Evolutionary conservation across 2,888 invertebrate species (phyloP).

Genomic region (Machimus atricapillus): DNA sequence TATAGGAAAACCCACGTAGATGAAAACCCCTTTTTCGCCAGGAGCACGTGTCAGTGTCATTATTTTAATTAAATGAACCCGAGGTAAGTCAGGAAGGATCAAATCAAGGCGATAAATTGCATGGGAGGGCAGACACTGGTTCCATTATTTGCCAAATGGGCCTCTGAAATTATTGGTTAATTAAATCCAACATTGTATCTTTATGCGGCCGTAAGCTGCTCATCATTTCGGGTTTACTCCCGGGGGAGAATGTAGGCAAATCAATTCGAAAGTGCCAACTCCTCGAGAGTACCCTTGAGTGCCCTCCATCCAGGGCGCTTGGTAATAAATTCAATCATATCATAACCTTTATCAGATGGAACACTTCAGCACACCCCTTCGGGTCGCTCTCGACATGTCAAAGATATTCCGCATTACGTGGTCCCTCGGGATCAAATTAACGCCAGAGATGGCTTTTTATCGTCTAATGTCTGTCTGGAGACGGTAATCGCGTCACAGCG

Average conservation of each 20-base stretch:
- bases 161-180: conserved; percentile 6
- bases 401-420: conserved; percentile 25
- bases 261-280: conserved; percentile 11
- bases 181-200: neutral
- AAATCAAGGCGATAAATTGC: conserved; percentile 16
- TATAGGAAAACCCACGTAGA: neutral
- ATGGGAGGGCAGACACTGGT: neutral
- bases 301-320: neutral
- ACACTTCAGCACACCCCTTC: conserved; percentile 10
- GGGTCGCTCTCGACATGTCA: conserved; percentile 7
- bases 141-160: neutral
- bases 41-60: conserved; percentile 35
- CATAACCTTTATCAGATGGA: conserved; percentile 37
- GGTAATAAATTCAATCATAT: conserved; percentile 40
- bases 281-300: conserved; percentile 9
- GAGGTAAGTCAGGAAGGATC: conserved; percentile 17
- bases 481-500: conserved; percentile 44
- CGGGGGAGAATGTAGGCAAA: neutral
- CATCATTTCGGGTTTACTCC: neutral
- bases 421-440: conserved; percentile 51
- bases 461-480: conserved; percentile 42
- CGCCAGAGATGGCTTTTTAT: conserved; percentile 51
- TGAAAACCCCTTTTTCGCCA: neutral
- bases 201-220: neutral
- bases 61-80: conserved; percentile 36